A percentile compares a stretch with the other conserved stretches of the same genome.
These are phyloP conservation scores for Tiliacea aurago DNA, from an alignment of 2,888 invertebrate species.

Conservation along the genomic window DNA sequence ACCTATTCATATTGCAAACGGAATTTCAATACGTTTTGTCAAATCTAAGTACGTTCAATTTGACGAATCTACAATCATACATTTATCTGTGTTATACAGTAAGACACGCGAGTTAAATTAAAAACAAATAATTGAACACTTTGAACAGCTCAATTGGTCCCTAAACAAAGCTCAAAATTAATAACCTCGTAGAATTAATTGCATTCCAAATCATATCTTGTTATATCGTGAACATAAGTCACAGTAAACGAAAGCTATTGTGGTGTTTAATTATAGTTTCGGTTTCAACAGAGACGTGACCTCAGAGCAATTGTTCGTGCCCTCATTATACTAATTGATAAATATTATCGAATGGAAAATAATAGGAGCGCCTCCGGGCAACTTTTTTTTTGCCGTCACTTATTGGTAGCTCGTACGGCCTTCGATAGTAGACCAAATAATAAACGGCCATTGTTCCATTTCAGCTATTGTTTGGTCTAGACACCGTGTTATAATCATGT, in stretches of 20 bases:
- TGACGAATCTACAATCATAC: background rate
- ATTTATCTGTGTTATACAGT: background rate
- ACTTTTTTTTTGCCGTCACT: constrained; percentile 46
- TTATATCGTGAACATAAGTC: constrained; percentile 57
- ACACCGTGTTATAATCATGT: constrained; percentile 28
- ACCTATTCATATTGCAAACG: background rate
- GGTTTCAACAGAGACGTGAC: constrained; percentile 63
- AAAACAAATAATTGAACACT: constrained; percentile 29
- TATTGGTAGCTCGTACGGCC: constrained; percentile 39
- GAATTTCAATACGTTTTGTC: constrained; percentile 7
- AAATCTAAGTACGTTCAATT: constrained; percentile 4
- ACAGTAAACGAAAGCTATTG: constrained; percentile 67
- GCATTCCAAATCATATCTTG: constrained; percentile 48
- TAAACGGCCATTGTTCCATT: constrained; percentile 55
- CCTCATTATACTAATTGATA: constrained; percentile 72
- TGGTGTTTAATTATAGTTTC: constrained; percentile 68
- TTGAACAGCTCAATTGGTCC: constrained; percentile 31
- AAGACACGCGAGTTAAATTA: constrained; percentile 42
- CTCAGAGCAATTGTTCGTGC: constrained; percentile 64
- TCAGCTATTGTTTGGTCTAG: constrained; percentile 57
- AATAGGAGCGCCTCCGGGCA: constrained; percentile 61
- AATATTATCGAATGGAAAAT: constrained; percentile 66
- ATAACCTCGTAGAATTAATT: constrained; percentile 61
- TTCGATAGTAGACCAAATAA: constrained; percentile 43
- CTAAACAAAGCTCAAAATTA: constrained; percentile 53